Conservation (phyloP, 2,888 invertebrate species). For the Chrysotoxum bicinctum region DNA sequence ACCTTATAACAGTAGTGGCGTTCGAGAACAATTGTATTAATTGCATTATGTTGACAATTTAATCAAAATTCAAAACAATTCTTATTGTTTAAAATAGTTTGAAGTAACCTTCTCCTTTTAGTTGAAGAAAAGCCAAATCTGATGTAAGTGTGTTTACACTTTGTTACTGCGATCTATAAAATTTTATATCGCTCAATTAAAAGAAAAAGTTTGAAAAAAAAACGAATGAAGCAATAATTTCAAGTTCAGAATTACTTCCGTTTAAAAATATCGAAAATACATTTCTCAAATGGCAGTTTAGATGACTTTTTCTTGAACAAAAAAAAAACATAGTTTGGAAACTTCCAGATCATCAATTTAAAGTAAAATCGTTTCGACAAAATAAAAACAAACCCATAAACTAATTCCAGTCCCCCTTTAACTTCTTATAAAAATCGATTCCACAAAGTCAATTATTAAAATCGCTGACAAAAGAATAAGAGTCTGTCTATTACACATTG, state of each 20-base stretch:
- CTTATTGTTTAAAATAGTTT: too few species aligned
- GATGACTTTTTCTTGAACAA: neutral
- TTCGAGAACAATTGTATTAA: too few species aligned
- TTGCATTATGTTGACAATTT: too few species aligned
- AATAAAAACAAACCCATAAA: neutral
- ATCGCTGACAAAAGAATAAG: constrained; percentile 55
- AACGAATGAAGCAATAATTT: too few species aligned
- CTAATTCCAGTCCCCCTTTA: neutral
- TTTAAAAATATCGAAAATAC: neutral
- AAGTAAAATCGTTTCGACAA: neutral
- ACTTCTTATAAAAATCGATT: constrained; percentile 43
- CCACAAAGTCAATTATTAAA: constrained; percentile 67
- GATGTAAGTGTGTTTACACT: neutral
- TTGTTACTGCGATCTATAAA: neutral
- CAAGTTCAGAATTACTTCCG: neutral
- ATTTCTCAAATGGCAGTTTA: neutral
- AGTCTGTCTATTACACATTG: constrained; percentile 33
- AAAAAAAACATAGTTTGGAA: neutral
- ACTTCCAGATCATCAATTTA: neutral
- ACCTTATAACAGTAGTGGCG: too few species aligned
- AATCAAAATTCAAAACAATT: too few species aligned
- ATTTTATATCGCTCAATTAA: neutral
- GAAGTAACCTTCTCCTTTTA: neutral
- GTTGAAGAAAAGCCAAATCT: neutral
- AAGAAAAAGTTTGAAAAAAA: neutral